phyloP scores from a whole-genome alignment of 2,797 vertebrate genomes.

The Loriculus beryllinus region DNA sequence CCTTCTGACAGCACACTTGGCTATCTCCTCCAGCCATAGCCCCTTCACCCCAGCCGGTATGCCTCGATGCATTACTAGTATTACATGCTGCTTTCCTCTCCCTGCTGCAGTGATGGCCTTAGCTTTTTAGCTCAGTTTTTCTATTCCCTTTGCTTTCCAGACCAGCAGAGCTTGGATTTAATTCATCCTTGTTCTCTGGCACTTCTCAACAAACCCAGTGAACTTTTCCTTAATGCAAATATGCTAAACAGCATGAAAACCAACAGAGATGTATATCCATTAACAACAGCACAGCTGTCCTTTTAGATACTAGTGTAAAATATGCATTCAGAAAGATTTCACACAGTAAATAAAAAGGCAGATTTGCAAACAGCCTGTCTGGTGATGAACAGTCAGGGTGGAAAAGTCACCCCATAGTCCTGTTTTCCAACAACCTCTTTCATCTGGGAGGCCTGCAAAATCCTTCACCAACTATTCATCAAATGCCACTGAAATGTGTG shows the following conservation, averaged over 20 bases:
- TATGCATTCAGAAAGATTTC: neutral
- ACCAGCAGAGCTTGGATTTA: neutral
- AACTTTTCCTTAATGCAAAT: neutral
- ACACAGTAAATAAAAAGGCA: neutral
- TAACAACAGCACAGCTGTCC: neutral
- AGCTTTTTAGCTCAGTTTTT: neutral
- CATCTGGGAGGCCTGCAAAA: neutral
- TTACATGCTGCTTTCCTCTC: neutral
- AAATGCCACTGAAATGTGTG: neutral
- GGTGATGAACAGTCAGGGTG: conserved; percentile 24
- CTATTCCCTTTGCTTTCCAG: neutral
- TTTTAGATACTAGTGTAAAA: neutral
- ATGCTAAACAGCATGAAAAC: neutral
- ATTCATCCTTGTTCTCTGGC: neutral
- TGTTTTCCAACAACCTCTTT: conserved; percentile 27
- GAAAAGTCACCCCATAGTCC: neutral
- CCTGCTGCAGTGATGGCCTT: neutral
- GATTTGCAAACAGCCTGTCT: neutral
- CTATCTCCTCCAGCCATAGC: neutral
- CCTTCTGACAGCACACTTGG: neutral
- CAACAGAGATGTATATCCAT: neutral
- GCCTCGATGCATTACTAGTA: neutral
- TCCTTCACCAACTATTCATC: conserved; percentile 22
- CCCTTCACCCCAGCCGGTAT: neutral
- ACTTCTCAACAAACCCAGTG: neutral